Evolutionary conservation across 2,113 vertebrate species (phyloP), one percentile per base, ranked within the genome.

Genomic region (Amphiprion percula): DNA sequence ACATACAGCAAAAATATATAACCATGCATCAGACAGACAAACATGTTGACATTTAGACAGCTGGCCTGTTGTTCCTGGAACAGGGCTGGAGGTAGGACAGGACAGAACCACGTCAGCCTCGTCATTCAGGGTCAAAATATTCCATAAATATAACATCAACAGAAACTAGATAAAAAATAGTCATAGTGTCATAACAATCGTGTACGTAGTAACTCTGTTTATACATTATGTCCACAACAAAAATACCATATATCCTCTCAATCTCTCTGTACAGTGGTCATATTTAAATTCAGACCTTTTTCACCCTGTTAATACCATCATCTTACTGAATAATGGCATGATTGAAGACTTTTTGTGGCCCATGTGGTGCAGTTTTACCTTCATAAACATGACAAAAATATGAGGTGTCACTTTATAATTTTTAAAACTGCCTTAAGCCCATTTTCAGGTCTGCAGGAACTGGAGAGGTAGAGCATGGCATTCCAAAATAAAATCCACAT

Each of bases 1-100:
- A 91, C 88, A 87, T 80, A 93, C 93, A 94, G 67, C 79, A 93
- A 87, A 93, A 90, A 91, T 92, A 87, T 93, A 88, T 76, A 94
- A 91, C 86, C 93, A 93, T 94, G 93, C 94, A 92, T 93, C 86
- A 91, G 84, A 92, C 86, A 80, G 86, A 88, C 84, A 81, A n/a
- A 87, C 74, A 77, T 69, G n/a, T 82, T 70, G 74, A 90, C 88
- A 84, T 81, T 87, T 81, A 86, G 77, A 93, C 87, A 77, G 85
- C 76, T 81, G 78, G 82, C 83, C 86, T 88, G 85, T 84, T 86
- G 85, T 82, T 83, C 66, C 74, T 85, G 83, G 79, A 88, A 83
- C 83, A 80, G 68, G 61, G 67, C 84, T 80, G 90, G 93, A 94
- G 93, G 93, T 93, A 92, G 91, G 89, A 92, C 87, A 88, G 84